Percentiles rank a stretch among this genome's conserved stretches.
These are phyloP conservation scores for mouse (Mus musculus) DNA, from an alignment of 2,113 vertebrate genomes.

Conservation along the genomic window GRCm39 chr10:40131001-40131500, in stretches of 20 bases:
- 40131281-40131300: neutral
- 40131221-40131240: neutral
- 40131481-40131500: neutral
- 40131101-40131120: neutral
- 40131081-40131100: too few species aligned
- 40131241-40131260: too few species aligned
- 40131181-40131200: neutral
- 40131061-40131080: too few species aligned
- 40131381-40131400: too few species aligned
- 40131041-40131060: too few species aligned
- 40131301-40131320: neutral
- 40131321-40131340: neutral
- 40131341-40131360: rapidly evolving
- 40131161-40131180: neutral
- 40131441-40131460: too few species aligned
- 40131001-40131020: too few species aligned
- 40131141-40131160: neutral
- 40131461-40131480: neutral
- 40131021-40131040: too few species aligned
- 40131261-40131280: neutral
- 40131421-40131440: too few species aligned
- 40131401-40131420: too few species aligned
- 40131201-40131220: neutral
- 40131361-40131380: too few species aligned
- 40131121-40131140: neutral